Percentiles rank a stretch among this genome's conserved stretches.
Conservation (phyloP, 92 coral and sea anemone species). For the Porites evermanni region DNA sequence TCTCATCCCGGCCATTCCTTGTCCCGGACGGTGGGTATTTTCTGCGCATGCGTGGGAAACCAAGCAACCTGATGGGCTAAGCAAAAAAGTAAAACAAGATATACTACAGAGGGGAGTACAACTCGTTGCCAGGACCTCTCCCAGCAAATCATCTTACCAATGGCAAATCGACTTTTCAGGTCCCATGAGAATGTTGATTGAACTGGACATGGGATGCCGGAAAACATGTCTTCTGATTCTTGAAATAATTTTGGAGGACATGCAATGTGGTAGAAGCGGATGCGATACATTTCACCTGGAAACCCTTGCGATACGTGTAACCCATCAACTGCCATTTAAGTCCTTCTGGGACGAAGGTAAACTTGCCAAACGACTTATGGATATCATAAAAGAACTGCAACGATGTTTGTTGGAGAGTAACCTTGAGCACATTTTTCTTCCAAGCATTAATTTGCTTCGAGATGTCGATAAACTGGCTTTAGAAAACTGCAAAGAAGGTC, state of each 20-base stretch:
- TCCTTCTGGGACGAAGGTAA: slow-evolving; percentile 76
- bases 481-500: slow-evolving; percentile 40
- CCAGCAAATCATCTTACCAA: slow-evolving; percentile 75
- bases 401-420: slow-evolving; percentile 26
- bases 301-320: slow-evolving; percentile 53
- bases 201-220: slow-evolving; percentile 58
- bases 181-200: slow-evolving; percentile 61
- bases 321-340: slow-evolving; percentile 63
- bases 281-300: slow-evolving; percentile 56
- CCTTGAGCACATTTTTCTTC: slow-evolving; percentile 64
- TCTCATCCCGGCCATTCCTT: slow-evolving; percentile 76
- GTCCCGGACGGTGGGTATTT: slow-evolving; percentile 70
- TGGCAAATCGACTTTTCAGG: slow-evolving; percentile 75
- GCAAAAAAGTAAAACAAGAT: slow-evolving; percentile 60
- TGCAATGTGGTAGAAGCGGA: slow-evolving; percentile 38
- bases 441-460: slow-evolving; percentile 68
- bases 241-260: slow-evolving; percentile 55
- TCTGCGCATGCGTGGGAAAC: slow-evolving; percentile 83
- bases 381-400: slow-evolving; percentile 57
- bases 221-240: slow-evolving; percentile 65
- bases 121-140: slow-evolving; percentile 64
- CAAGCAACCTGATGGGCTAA: slow-evolving; percentile 74
- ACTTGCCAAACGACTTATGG: slow-evolving; percentile 74
- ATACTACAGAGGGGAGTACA: slow-evolving; percentile 58
- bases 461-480: slow-evolving; percentile 60